Evolutionary conservation across 1,140 invertebrate genomes (phyloP).

Genomic region (Samia ricini): DNA sequence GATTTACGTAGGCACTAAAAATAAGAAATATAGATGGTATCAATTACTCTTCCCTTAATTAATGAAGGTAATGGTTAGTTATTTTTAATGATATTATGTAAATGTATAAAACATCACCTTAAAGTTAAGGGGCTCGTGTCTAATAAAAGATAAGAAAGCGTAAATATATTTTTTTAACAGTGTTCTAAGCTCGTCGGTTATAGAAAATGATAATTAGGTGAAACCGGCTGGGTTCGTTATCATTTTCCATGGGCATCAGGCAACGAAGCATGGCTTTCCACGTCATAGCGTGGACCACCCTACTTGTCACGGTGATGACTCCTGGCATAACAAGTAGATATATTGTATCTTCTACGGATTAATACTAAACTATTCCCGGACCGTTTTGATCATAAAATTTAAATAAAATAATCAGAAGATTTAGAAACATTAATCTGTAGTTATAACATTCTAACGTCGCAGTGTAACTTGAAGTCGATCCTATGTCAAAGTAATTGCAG

Average conservation of each 20-base stretch:
- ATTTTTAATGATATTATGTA: background rate
- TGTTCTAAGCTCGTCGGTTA: conserved; percentile 3
- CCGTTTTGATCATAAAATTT: background rate
- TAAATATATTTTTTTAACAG: background rate
- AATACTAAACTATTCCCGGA: background rate
- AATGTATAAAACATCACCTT: background rate
- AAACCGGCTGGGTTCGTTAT: conserved; percentile 29
- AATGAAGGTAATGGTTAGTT: background rate
- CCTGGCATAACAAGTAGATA: conserved; percentile 4
- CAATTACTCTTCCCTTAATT: background rate
- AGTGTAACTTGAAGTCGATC: no score
- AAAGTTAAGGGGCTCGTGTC: background rate
- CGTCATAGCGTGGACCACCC: conserved; percentile 68
- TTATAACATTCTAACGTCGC: no score
- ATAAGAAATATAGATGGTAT: background rate
- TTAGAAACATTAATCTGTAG: no score
- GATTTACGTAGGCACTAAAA: background rate
- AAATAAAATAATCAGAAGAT: no score
- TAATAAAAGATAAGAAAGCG: background rate
- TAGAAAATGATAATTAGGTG: conserved; percentile 28
- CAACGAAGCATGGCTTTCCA: conserved; percentile 60
- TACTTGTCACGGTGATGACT: conserved; percentile 66
- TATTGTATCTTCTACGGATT: background rate
- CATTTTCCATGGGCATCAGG: conserved; percentile 46
- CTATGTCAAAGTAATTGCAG: no score